Base-by-base conservation (phyloP, 64 coral and sea anemone genomes). In the Montipora foliosa region DNA sequence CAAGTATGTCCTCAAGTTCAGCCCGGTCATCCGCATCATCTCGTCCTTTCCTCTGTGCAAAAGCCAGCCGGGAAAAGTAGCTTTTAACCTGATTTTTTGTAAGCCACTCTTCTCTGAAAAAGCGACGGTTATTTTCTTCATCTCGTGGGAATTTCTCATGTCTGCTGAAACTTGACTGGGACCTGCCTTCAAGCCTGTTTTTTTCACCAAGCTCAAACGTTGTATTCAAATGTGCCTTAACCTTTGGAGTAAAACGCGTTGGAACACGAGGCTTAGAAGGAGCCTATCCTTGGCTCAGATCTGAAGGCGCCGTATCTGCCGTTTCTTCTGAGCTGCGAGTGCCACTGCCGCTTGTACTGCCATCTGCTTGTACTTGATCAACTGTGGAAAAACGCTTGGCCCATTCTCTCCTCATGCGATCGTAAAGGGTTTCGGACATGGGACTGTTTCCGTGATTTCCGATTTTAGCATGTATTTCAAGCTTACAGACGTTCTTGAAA, bases 61-160 rank as follows among this genome's bases (percentile, higher is more conserved):
- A 87, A 21, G 55, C 60, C 14, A 47, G 83, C 47, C 83, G 45
- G 46, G 83, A 87, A 24, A 87, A 87, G 45, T 70, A 87, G 44
- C 55, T 71, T 61, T 72, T 44, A 72, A 87, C n/a, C 81, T 59
- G 16, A 55, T 55, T 55, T 55, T 55, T 55, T 55, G 52, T 55
- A 55, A 55, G 52, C 52, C 52, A 55, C 52, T 84, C 58, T 45
- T 64, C 81, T 84, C 81, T 84, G 57, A 6, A 84, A 61, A 84
- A 84, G 47, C 15, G 58, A 47, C 58, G 81, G 16, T 84, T 21
- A 47, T 84, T 84, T 45, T 84, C 24, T 25, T 25, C 24, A 25
- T 25, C 24, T 25, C 24, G 24, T 25, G 24, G 24, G 24, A 25
- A 25, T 25, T 25, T 25, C 24, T 25, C 24, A 25, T 25, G 24